These are phyloP conservation scores for Strongylocentrotus purpuratus DNA, from an alignment of 35 echinoderm and acorn worm species.

Conservation along the genomic window DNA sequence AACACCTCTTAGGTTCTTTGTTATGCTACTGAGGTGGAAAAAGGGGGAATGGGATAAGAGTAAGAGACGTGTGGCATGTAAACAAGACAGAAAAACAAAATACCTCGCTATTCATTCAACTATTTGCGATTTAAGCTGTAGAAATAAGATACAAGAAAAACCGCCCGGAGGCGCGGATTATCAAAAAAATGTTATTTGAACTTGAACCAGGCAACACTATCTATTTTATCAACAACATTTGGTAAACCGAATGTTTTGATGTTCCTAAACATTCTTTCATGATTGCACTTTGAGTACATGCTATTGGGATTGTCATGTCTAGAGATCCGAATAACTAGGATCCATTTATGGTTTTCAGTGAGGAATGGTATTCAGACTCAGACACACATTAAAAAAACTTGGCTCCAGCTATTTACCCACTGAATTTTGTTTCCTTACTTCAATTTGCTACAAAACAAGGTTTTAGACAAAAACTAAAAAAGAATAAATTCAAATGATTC, in stretches of 20 bases:
- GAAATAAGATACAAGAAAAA: constrained; percentile 5
- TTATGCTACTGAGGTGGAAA: background rate
- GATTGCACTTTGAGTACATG: background rate
- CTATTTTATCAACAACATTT: background rate
- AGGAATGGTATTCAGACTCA: background rate
- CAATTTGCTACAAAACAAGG: background rate
- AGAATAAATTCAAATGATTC: background rate
- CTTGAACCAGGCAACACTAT: constrained; percentile 1
- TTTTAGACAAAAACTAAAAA: background rate
- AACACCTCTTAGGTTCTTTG: background rate
- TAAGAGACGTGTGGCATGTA: background rate
- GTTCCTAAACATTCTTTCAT: background rate
- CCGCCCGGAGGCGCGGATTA: background rate
- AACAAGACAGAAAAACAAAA: constrained; percentile 6
- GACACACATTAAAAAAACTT: background rate
- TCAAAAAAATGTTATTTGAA: background rate
- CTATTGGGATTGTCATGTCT: background rate
- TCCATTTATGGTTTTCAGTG: background rate
- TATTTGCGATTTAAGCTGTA: background rate
- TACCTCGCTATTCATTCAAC: background rate
- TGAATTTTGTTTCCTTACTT: background rate
- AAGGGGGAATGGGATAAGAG: background rate
- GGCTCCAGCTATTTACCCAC: background rate
- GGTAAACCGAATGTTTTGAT: background rate
- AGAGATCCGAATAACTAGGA: background rate